A percentile compares a stretch with the other conserved stretches of the same genome.
Conservation (phyloP, 2,797 vertebrate genomes). For the Aselliscus stoliczkanus region DNA sequence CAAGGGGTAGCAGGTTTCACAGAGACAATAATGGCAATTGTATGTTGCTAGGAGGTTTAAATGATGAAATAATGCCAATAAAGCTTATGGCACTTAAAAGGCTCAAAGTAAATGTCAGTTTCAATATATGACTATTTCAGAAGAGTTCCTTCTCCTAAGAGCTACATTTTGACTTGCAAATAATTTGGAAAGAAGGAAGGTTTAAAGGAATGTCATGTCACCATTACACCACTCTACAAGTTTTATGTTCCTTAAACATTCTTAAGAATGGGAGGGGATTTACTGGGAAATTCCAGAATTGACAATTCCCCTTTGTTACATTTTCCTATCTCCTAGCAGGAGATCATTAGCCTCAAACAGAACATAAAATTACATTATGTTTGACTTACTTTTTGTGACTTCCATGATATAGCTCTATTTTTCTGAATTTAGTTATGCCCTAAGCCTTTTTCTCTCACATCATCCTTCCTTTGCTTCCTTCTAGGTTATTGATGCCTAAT, state of each 20-base stretch:
- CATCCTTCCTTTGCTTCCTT: background rate
- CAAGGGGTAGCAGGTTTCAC: background rate
- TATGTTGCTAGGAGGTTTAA: background rate
- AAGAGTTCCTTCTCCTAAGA: background rate
- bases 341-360: background rate
- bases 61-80: background rate
- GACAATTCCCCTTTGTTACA: background rate
- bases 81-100: background rate
- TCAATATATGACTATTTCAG: background rate
- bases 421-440: background rate
- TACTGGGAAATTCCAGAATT: background rate
- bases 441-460: background rate
- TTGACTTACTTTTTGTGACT: background rate
- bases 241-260: background rate
- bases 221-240: background rate
- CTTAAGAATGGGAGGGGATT: background rate
- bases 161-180: background rate
- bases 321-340: background rate
- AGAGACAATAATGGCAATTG: background rate
- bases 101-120: background rate
- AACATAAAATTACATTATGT: background rate
- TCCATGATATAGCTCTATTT: background rate
- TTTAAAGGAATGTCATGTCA: background rate
- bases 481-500: background rate
- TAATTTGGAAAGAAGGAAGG: background rate